These are phyloP conservation scores for Lithobates pipiens DNA, from an alignment of 2,797 vertebrate species.

Conservation along the genomic window DNA sequence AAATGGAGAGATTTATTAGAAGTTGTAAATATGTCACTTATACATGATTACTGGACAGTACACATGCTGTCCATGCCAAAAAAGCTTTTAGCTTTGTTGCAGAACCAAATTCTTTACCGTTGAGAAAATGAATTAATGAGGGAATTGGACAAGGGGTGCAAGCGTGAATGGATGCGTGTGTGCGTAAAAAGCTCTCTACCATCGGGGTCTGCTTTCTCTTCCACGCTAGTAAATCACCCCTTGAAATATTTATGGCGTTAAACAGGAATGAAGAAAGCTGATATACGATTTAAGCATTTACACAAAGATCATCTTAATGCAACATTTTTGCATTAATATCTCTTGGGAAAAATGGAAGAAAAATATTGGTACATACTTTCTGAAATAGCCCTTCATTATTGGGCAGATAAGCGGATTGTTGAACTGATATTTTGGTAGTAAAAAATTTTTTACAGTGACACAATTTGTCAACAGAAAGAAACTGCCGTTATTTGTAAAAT, in stretches of 20 bases:
- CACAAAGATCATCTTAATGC: conserved; percentile 49
- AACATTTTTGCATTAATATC: conserved; percentile 44
- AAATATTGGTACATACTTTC: neutral
- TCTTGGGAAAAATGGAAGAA: conserved; percentile 12
- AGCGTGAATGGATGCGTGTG: conserved; percentile 53
- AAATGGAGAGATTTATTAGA: conserved; percentile 80
- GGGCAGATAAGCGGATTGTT: neutral
- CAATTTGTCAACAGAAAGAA: neutral
- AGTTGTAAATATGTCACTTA: conserved; percentile 84
- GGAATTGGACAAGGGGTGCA: conserved; percentile 72
- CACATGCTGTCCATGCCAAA: conserved; percentile 80
- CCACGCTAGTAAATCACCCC: conserved; percentile 79
- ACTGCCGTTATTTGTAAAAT: neutral
- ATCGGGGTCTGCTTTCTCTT: conserved; percentile 65
- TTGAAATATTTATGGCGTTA: conserved; percentile 74
- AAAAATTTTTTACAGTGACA: neutral
- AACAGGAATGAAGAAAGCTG: conserved; percentile 68
- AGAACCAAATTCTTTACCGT: conserved; percentile 84
- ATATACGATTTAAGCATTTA: conserved; percentile 50
- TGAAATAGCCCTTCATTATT: neutral
- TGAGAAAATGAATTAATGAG: conserved; percentile 87
- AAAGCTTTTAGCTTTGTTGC: conserved; percentile 88
- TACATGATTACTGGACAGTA: conserved; percentile 84
- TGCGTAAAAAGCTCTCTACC: conserved; percentile 64
- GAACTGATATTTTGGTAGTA: neutral